phyloP scores from a whole-genome alignment of 2,113 vertebrate genomes.

The Anthoscopus minutus region DNA sequence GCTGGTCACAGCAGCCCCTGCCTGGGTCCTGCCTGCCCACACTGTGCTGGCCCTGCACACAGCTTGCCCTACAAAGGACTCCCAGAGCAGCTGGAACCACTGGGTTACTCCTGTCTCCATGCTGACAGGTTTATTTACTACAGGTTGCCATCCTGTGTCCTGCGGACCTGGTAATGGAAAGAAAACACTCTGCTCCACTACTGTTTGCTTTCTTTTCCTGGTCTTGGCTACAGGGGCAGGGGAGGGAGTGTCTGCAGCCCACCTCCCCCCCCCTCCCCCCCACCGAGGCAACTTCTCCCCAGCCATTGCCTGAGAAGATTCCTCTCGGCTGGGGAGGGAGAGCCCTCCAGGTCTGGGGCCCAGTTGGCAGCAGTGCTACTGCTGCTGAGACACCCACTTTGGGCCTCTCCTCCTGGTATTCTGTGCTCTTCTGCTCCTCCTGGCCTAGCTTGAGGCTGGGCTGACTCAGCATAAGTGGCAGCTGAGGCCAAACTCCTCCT shows the following conservation, averaged over 20 bases:
- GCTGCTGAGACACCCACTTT: not conserved
- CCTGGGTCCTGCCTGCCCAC: not conserved
- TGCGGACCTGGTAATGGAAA: not conserved
- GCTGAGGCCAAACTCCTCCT: not conserved
- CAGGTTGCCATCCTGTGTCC: not conserved
- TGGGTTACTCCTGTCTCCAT: not conserved
- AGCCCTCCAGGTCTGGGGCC: no score
- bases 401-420: not conserved
- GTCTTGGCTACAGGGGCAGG: not conserved
- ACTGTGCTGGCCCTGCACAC: not conserved
- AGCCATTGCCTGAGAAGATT: rapidly evolving
- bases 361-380: not conserved
- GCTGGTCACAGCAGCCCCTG: not conserved
- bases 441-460: not conserved
- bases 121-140: not conserved
- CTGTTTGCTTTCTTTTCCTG: not conserved
- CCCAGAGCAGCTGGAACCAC: not conserved
- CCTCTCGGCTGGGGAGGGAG: not conserved
- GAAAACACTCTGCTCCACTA: not conserved
- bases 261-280: no score
- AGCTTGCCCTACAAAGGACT: not conserved
- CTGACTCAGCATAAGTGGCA: not conserved
- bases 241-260: not conserved
- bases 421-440: not conserved
- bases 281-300: not conserved